Conservation (phyloP, 2,888 invertebrate species). For the Cryptophagus acutangulus region DNA sequence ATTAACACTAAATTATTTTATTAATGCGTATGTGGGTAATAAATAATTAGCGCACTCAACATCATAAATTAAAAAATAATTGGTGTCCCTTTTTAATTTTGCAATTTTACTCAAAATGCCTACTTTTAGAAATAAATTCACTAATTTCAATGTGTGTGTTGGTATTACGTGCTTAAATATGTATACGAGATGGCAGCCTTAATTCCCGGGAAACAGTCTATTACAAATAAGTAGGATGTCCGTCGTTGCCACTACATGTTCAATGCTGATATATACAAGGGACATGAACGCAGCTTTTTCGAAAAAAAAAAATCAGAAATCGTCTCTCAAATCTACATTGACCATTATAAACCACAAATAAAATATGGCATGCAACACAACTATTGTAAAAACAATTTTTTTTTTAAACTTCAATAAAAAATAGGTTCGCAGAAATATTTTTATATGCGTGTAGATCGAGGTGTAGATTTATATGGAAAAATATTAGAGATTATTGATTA, state of each 20-base stretch:
- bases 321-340: too few relatives aligned
- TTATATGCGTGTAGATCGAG: too few relatives aligned
- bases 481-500: too few relatives aligned
- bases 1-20: too few relatives aligned
- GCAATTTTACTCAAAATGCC: neutral
- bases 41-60: too few relatives aligned
- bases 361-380: too few relatives aligned
- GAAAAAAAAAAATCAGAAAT: slow-evolving; percentile 24
- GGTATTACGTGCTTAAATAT: slow-evolving; percentile 28
- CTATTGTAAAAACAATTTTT: too few relatives aligned
- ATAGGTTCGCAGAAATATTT: too few relatives aligned
- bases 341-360: slow-evolving; percentile 17
- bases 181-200: slow-evolving; percentile 32
- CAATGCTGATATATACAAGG: slow-evolving; percentile 1
- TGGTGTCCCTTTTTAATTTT: neutral
- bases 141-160: slow-evolving; percentile 21
- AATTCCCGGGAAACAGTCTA: slow-evolving; percentile 43
- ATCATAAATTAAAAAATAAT: too few relatives aligned
- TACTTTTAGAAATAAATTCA: slow-evolving; percentile 3
- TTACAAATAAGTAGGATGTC: slow-evolving; percentile 44
- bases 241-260: slow-evolving; percentile 27
- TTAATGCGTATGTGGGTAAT: too few relatives aligned
- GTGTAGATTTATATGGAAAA: too few relatives aligned
- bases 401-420: too few relatives aligned
- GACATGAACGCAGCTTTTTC: slow-evolving; percentile 8